A percentile compares a stretch with the other conserved stretches of the same genome.
Evolutionary conservation across 2,888 invertebrate genomes (phyloP).

Genomic region (Ectemnius lituratus): DNA sequence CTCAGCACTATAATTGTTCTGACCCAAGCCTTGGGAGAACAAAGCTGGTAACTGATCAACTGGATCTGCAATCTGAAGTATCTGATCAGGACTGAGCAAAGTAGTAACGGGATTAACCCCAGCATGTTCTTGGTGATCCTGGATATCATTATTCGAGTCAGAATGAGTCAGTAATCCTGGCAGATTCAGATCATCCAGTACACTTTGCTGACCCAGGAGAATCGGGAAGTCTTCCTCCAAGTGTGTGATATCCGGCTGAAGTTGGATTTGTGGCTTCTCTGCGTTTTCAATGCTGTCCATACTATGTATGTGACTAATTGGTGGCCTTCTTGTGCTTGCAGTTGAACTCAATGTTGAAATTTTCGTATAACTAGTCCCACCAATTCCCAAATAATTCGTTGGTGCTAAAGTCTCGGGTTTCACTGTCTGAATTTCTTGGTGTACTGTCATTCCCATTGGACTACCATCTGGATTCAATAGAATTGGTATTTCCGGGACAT

Average conservation of each 20-base stretch:
- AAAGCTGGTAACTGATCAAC: constrained; percentile 74
- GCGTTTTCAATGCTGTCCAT: constrained; percentile 79
- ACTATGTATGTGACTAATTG: constrained; percentile 64
- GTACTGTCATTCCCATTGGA: constrained; percentile 62
- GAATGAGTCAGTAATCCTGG: constrained; percentile 69
- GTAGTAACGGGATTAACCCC: constrained; percentile 69
- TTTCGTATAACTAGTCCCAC: constrained; percentile 57
- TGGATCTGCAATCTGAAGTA: constrained; percentile 75
- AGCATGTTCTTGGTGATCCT: constrained; percentile 53
- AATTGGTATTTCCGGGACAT: constrained; percentile 74
- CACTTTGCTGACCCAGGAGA: constrained; percentile 68
- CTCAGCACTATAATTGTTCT: constrained; percentile 71
- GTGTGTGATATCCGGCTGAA: constrained; percentile 51
- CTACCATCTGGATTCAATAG: constrained; percentile 72
- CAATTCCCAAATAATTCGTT: constrained; percentile 44
- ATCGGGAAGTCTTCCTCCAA: constrained; percentile 65
- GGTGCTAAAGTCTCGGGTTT: constrained; percentile 36
- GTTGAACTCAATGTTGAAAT: constrained; percentile 65
- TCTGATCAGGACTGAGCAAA: constrained; percentile 71
- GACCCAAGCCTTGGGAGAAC: constrained; percentile 72
- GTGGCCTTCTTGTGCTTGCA: constrained; percentile 60
- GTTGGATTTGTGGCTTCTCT: constrained; percentile 61
- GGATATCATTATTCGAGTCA: constrained; percentile 67
- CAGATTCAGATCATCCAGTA: constrained; percentile 70
- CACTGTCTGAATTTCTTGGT: constrained; percentile 5